Evolutionary conservation across 2,888 invertebrate species (phyloP), one percentile per base, ranked within the genome.

Genomic region (Eilema sororculum): DNA sequence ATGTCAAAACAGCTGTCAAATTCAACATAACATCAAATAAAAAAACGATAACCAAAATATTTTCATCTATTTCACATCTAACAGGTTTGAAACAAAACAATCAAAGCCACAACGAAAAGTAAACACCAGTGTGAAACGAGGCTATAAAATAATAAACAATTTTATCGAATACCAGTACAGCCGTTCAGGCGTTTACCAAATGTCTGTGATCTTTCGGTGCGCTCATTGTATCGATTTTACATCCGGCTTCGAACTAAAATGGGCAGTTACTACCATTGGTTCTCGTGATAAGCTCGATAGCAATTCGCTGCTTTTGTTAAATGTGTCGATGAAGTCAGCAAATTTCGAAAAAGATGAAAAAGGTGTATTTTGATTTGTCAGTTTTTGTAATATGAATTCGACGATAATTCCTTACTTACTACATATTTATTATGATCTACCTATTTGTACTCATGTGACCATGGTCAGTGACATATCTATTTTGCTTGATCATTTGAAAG

Each of bases 221-320:
- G 89, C 87, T 87, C 88, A 87, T 90, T 90, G 91, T 94, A 93
- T 94, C 90, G 94, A 94, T 93, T 93, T 93, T 90, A 91, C 90
- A 91, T 92, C 92, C 90, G 90, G 87, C 86, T 79, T 81, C 75
- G 84, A 88, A 89, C 89, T 86, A 89, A 92, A 91, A 91, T 89
- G 89, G 91, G 89, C 83, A 77, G 75, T 82, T 78, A 72, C 76
- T 77, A 87, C 89, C 80, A 81, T 74, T 77, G 78, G 65, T 76
- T 75, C 74, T 83, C 83, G 84, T 78, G 65, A 33, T 64, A 33
- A 71, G 74, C 75, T 77, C 83, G 78, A 82, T 80, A 41, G 75
- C 64, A 72, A 79, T 24, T 57, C 65, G 28, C 12, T 13, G 3
- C 1, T 33, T 8, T 8, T 33, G 8, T 8, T 33, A 6, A 0